Evolutionary conservation across 2,888 invertebrate species (phyloP).

Genomic region (Aphrophora alni): DNA sequence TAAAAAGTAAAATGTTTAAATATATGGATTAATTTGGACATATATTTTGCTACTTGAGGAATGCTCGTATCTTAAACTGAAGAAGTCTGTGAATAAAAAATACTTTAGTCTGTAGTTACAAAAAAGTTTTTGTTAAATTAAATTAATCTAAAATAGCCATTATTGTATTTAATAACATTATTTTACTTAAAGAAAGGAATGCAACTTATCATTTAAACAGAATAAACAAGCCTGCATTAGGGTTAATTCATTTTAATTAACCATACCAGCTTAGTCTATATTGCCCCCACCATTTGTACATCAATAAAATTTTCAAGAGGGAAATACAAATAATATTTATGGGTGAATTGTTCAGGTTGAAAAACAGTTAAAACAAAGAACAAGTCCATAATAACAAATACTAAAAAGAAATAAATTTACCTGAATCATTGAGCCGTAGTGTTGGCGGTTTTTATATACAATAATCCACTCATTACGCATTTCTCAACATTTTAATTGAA

Average conservation of each 20-base stretch:
- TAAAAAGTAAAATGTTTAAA: too few species aligned
- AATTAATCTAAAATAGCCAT: too few species aligned
- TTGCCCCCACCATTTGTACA: neutral
- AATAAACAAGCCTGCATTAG: too few species aligned
- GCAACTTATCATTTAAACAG: too few species aligned
- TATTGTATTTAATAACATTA: too few species aligned
- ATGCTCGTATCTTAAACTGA: too few species aligned
- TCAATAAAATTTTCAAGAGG: neutral
- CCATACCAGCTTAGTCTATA: neutral
- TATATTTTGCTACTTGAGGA: too few species aligned
- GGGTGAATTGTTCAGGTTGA: neutral
- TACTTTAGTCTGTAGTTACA: too few species aligned
- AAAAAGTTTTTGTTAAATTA: too few species aligned
- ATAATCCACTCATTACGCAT: constrained; percentile 15
- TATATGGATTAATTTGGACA: too few species aligned
- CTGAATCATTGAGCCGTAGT: constrained; percentile 32
- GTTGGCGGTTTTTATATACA: constrained; percentile 17
- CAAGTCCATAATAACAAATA: neutral
- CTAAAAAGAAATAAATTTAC: neutral
- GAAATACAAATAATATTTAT: neutral
- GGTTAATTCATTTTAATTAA: neutral
- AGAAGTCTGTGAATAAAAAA: too few species aligned
- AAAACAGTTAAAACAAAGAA: neutral
- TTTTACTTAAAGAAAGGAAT: too few species aligned
- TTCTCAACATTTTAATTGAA: neutral